Conservation (phyloP, 2,113 vertebrate genomes). For the Silurus meridionalis region DNA sequence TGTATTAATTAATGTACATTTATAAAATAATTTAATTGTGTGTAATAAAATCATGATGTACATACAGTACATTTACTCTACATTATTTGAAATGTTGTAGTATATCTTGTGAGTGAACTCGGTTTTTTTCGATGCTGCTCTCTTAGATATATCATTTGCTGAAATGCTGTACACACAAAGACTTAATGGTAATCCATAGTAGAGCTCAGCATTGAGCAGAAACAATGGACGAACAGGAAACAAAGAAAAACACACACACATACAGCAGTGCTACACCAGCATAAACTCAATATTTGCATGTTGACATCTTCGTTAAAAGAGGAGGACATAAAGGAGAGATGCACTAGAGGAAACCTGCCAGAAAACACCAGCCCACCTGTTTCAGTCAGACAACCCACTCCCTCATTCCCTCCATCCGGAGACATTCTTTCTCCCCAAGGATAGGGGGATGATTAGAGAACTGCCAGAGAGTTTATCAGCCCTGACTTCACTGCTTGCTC, state of each 20-base stretch:
- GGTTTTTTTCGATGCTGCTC: neutral
- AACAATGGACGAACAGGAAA: neutral
- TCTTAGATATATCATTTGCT: neutral
- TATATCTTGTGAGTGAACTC: neutral
- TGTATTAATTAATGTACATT: neutral
- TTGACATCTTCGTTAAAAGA: constrained; percentile 29
- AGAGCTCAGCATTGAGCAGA: neutral
- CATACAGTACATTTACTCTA: neutral
- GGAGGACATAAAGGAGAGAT: constrained; percentile 9
- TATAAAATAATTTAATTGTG: neutral
- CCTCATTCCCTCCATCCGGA: constrained; percentile 26
- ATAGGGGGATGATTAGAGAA: constrained; percentile 58
- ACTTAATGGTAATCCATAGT: neutral
- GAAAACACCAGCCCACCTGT: constrained; percentile 54
- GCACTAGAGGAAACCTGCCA: constrained; percentile 41
- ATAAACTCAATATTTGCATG: constrained; percentile 1
- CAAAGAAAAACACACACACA: neutral
- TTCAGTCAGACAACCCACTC: constrained; percentile 48
- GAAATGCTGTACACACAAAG: neutral
- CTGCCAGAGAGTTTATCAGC: constrained; percentile 64
- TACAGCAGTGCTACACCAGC: neutral
- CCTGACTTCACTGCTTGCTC: constrained; percentile 42
- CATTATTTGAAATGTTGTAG: neutral
- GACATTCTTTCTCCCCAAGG: constrained; percentile 22
- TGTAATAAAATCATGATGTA: neutral